phyloP scores from a whole-genome alignment of 30 jellyfish, hydroid and myxozoan genomes.

The Aurelia sp. region DNA sequence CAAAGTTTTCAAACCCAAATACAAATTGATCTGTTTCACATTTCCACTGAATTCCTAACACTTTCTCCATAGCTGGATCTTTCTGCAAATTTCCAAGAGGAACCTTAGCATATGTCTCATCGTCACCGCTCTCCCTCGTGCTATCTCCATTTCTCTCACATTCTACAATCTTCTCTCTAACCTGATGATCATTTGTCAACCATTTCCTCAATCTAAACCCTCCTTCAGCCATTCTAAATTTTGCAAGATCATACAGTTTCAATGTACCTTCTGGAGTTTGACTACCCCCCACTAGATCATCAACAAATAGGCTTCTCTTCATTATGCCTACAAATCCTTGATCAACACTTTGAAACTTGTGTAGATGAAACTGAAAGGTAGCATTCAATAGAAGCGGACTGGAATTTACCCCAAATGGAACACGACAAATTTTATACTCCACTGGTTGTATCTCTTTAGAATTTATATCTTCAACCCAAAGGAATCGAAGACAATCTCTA shows the following conservation, averaged over 20 bases:
- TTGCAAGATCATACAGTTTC: conserved; percentile 2
- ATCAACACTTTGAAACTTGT: no score
- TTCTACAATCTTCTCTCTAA: neutral
- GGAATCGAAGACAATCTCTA: no score
- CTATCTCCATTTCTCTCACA: neutral
- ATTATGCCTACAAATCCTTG: no score
- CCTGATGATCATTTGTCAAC: neutral
- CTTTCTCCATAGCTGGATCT: neutral
- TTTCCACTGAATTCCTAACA: conserved; percentile 11
- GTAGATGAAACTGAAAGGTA: conserved; percentile 11
- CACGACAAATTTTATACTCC: conserved; percentile 6
- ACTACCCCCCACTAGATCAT: conserved; percentile 15
- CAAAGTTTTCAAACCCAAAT: conserved; percentile 1
- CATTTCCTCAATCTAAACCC: conserved; percentile 4
- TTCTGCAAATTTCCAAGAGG: neutral
- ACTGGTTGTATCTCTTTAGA: conserved; percentile 12
- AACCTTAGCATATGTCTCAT: no score
- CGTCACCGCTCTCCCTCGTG: neutral
- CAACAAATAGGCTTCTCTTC: neutral
- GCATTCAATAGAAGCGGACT: conserved; percentile 29
- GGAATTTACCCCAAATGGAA: conserved; percentile 35
- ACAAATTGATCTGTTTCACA: neutral
- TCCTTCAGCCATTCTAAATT: neutral
- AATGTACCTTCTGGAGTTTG: conserved; percentile 7
- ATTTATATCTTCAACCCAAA: neutral